phyloP scores from a whole-genome alignment of 1,140 invertebrate species.

The Potamilus streckersoni region DNA sequence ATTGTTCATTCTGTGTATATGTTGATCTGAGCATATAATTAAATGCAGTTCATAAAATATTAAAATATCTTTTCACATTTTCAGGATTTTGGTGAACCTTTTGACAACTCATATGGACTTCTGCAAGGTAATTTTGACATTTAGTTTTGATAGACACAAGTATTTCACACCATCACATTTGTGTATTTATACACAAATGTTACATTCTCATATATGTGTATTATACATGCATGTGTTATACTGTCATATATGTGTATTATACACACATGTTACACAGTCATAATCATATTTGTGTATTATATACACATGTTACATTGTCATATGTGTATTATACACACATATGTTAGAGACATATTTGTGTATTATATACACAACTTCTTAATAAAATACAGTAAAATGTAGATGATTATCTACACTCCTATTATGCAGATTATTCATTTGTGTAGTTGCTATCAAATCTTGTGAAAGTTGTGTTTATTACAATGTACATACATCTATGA shows the following conservation, averaged over 20 bases:
- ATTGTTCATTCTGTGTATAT: background rate
- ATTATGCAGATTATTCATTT: too few relatives aligned
- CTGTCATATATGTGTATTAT: too few relatives aligned
- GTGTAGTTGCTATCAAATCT: too few relatives aligned
- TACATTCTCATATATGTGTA: too few relatives aligned
- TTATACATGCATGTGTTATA: too few relatives aligned
- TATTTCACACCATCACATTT: background rate
- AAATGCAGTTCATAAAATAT: background rate
- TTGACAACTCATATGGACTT: slow-evolving; percentile 60
- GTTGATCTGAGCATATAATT: background rate
- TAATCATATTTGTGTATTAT: too few relatives aligned
- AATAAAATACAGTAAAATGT: background rate
- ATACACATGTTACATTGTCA: too few relatives aligned
- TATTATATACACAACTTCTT: background rate
- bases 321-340: background rate
- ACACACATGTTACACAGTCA: too few relatives aligned
- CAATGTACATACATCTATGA: too few relatives aligned
- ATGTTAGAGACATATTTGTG: background rate
- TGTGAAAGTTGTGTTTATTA: too few relatives aligned
- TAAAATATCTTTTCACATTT: slow-evolving; percentile 21
- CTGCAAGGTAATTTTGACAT: slow-evolving; percentile 51
- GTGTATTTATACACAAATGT: too few relatives aligned
- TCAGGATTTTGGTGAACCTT: slow-evolving; percentile 62
- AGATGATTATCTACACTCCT: too few relatives aligned
- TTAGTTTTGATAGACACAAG: background rate